Conservation (phyloP, 2,888 invertebrate genomes). For the Sarcophaga subvicina region DNA sequence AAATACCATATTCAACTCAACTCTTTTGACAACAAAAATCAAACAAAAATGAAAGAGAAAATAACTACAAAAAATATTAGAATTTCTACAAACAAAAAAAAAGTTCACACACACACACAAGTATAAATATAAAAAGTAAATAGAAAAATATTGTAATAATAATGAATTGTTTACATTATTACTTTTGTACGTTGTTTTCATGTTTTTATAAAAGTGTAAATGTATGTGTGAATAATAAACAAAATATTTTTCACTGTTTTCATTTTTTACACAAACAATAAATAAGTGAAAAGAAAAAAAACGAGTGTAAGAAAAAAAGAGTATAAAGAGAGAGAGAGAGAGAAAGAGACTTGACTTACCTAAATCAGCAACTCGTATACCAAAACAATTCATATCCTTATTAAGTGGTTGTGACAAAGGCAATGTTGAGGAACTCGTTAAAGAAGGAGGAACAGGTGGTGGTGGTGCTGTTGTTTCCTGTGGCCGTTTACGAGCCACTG, state of each 20-base stretch:
- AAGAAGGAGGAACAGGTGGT: slow-evolving; percentile 68
- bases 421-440: slow-evolving; percentile 75
- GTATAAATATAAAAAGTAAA: no score
- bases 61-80: no score
- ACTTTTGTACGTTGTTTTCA: no score
- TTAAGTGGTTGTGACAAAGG: slow-evolving; percentile 78
- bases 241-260: neutral
- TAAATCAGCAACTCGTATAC: slow-evolving; percentile 81
- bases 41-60: no score
- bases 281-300: neutral
- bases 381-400: slow-evolving; percentile 81
- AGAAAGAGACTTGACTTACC: slow-evolving; percentile 74
- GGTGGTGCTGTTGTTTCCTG: slow-evolving; percentile 81
- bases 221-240: neutral
- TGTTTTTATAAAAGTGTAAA: neutral
- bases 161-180: no score
- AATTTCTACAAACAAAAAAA: no score
- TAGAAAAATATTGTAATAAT: no score
- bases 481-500: slow-evolving; percentile 89
- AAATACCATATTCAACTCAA: no score
- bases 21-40: no score
- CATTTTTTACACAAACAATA: neutral
- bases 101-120: no score
- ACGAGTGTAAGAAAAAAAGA: neutral
- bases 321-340: neutral